Base-by-base conservation (phyloP, 2,113 vertebrate species). In the Pimephales promelas region DNA sequence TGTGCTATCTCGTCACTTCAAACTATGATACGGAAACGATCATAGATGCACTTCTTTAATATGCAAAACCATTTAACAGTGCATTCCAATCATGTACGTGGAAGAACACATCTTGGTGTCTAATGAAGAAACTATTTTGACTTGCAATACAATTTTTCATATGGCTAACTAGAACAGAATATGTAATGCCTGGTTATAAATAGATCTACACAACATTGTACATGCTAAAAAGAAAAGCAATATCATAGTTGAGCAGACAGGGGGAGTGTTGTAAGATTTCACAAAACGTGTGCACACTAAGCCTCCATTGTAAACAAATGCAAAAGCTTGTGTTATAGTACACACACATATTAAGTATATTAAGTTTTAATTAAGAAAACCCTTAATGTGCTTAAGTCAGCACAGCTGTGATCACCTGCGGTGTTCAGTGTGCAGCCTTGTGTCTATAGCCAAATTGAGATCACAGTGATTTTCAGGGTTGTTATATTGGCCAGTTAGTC, bases 11-110 rank as follows among this genome's bases (percentile, higher is more conserved):
- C 36, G 28, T 62, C 34, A 47, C 52, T 54, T 52, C 52, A 22
- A 70, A 56, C 64, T 59, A 13, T n/a, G 20, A 79, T 24, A 36
- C 18, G 34, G 10, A 85, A 85, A 49, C 40, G 8, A 59, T 81
- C 24, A 22, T 31, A 59, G 11, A 75, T 76, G 22, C 31, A 18
- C 4, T 81, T 59, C 47, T 26, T 73, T 13, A 18, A 47, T 49
- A 74, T 49, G 45, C 28, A 28, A 26, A 49, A 73, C 71, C 8
- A 28, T 73, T 49, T 20, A 74, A 47, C 34, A 73, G 11, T 1
- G 26, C 24, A 74, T 74, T 74, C 3, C n/a, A 7, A 74, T 52
- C 45, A 74, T 1, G 4, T 26, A 52, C 26, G 20, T 52, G 11
- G 68, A 68, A 34, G 31, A 34, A 43, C 36, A 45, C 36, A n/a